phyloP scores from a whole-genome alignment of 1,140 invertebrate species.

The Cylas formicarius region DNA sequence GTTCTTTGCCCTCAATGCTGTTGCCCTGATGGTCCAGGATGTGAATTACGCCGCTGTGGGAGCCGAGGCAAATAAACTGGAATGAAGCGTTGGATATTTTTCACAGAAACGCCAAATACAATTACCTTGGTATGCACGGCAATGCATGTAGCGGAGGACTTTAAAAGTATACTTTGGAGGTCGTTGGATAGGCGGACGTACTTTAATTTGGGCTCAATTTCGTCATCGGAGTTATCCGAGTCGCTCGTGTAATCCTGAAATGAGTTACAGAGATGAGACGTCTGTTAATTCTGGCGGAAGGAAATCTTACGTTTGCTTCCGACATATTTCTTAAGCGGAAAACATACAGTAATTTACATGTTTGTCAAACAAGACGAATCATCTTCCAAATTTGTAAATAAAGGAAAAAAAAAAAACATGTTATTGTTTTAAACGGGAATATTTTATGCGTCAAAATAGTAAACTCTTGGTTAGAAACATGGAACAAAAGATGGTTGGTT shows the following conservation, averaged over 20 bases:
- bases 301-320: too few relatives aligned
- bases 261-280: too few relatives aligned
- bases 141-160: conserved; percentile 85
- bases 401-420: too few relatives aligned
- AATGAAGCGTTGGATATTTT: conserved; percentile 11
- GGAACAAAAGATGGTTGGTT: too few relatives aligned
- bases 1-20: conserved; percentile 58
- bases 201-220: conserved; percentile 88
- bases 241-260: conserved; percentile 41
- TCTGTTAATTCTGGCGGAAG: too few relatives aligned
- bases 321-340: too few relatives aligned
- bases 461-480: too few relatives aligned
- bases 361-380: too few relatives aligned
- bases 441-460: too few relatives aligned
- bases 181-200: conserved; percentile 86
- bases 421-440: too few relatives aligned
- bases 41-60: conserved; percentile 83
- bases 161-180: conserved; percentile 73
- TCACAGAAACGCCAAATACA: conserved; percentile 4
- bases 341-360: too few relatives aligned
- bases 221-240: conserved; percentile 49
- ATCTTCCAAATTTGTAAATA: too few relatives aligned
- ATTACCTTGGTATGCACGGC: conserved; percentile 84
- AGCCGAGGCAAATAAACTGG: conserved; percentile 87
- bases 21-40: conserved; percentile 91